Percentiles rank a stretch among this genome's conserved stretches.
These are phyloP conservation scores for Aphidius ervi DNA, from an alignment of 1,140 invertebrate genomes.

Conservation along the genomic window DNA sequence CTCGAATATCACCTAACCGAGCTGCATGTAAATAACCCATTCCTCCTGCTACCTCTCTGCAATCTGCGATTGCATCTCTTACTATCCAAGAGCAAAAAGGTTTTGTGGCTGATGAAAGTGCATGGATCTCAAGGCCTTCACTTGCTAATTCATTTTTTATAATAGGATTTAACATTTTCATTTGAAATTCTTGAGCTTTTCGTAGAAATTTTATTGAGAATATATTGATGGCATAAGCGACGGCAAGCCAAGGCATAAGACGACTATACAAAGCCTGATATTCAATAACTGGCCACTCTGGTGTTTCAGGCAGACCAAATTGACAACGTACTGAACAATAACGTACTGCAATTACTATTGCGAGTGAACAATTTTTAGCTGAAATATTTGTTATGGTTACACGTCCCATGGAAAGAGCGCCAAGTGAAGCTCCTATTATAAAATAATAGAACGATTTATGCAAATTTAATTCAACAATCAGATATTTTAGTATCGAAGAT, in stretches of 20 bases:
- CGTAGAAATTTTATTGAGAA: slow-evolving; percentile 58
- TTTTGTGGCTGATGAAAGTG: slow-evolving; percentile 82
- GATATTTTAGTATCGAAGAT: slow-evolving; percentile 18
- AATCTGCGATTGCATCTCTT: slow-evolving; percentile 84
- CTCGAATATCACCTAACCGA: slow-evolving; percentile 76
- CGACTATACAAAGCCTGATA: slow-evolving; percentile 82
- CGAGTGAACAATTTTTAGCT: slow-evolving; percentile 65
- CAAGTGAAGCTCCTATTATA: slow-evolving; percentile 67
- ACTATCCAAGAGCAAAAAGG: slow-evolving; percentile 81
- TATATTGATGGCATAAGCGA: slow-evolving; percentile 71
- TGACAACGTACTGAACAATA: slow-evolving; percentile 88
- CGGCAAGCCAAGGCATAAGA: slow-evolving; percentile 84
- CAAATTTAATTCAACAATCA: slow-evolving; percentile 1
- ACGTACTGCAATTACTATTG: slow-evolving; percentile 79
- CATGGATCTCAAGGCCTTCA: slow-evolving; percentile 78
- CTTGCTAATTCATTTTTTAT: slow-evolving; percentile 32
- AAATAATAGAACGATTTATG: background rate
- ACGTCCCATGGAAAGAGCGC: slow-evolving; percentile 79
- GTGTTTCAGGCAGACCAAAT: slow-evolving; percentile 69
- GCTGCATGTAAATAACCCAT: slow-evolving; percentile 76
- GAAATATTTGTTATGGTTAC: slow-evolving; percentile 72
- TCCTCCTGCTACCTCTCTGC: slow-evolving; percentile 85
- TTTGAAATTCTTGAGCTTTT: slow-evolving; percentile 33
- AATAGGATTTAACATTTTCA: slow-evolving; percentile 28
- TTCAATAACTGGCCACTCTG: slow-evolving; percentile 81